Conservation (phyloP, 2,113 vertebrate genomes). For the Notechis scutatus region DNA sequence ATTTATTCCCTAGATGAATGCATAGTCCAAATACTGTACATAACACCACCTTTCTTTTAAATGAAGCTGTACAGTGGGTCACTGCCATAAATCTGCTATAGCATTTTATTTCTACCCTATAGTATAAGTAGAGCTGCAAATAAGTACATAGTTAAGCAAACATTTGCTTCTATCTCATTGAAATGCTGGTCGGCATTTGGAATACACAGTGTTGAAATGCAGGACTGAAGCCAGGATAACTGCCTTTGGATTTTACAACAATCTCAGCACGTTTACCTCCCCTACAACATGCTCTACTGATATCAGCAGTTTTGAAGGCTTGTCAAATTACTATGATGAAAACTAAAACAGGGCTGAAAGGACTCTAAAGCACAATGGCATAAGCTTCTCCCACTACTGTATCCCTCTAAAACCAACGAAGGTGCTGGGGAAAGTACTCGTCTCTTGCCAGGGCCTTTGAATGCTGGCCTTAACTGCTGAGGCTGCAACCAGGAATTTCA, state of each 20-base stretch:
- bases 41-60: background rate
- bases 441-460: constrained; percentile 17
- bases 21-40: background rate
- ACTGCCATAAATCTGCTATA: background rate
- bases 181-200: background rate
- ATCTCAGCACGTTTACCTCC: constrained; percentile 6
- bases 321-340: constrained; percentile 19
- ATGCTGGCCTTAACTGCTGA: constrained; percentile 23
- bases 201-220: constrained; percentile 31
- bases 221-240: background rate
- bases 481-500: constrained; percentile 31
- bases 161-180: background rate
- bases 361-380: background rate
- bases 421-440: background rate
- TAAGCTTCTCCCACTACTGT: constrained; percentile 6
- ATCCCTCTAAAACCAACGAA: background rate
- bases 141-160: background rate
- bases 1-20: background rate
- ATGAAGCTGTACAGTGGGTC: background rate
- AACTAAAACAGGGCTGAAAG: background rate
- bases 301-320: background rate
- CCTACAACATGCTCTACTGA: background rate
- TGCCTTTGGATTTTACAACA: background rate
- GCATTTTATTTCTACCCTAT: background rate
- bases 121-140: background rate